phyloP scores from a whole-genome alignment of 2,797 vertebrate species.

The Thripadectes ignobilis region DNA sequence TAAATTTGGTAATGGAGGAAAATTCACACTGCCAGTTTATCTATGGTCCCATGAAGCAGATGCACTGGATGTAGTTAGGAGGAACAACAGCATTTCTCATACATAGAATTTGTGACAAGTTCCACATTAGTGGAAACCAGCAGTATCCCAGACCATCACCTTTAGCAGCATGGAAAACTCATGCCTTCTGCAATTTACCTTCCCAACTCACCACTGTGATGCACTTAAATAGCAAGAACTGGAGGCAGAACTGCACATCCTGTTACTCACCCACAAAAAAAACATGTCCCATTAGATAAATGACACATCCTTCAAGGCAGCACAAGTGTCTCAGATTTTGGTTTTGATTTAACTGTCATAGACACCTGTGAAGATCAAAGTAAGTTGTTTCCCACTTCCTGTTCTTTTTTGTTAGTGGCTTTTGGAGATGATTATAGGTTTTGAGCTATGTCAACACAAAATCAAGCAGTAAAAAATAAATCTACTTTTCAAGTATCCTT shows the following conservation, averaged over 20 bases:
- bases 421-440: neutral
- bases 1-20: neutral
- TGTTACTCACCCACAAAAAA: neutral
- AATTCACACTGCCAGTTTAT: neutral
- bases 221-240: neutral
- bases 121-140: neutral
- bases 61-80: neutral
- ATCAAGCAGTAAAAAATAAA: slow-evolving; percentile 28
- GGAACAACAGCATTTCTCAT: neutral
- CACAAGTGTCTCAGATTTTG: neutral
- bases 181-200: neutral
- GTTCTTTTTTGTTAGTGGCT: neutral
- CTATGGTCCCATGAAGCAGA: neutral
- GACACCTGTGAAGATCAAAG: slow-evolving; percentile 15
- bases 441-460: neutral
- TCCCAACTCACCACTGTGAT: neutral
- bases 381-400: neutral
- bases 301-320: neutral
- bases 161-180: neutral
- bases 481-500: slow-evolving; percentile 67
- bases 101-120: neutral
- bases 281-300: neutral
- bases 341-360: neutral
- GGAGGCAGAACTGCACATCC: neutral
- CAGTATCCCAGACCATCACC: neutral